Evolutionary conservation across 92 coral and sea anemone species (phyloP).

Genomic region (Bergia puertoricense): DNA sequence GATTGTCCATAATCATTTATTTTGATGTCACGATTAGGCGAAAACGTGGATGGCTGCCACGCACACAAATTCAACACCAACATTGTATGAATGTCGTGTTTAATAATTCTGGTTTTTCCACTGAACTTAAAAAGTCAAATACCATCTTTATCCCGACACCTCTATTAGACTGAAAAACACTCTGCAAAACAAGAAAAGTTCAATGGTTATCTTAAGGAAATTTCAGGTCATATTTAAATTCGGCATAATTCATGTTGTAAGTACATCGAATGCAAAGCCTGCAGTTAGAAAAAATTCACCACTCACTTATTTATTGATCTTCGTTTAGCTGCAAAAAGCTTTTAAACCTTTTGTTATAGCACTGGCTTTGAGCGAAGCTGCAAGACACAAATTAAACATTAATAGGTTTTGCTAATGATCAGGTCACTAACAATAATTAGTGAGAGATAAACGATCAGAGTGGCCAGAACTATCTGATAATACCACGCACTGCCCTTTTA

Average conservation of each 20-base stretch:
- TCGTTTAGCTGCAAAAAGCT: neutral
- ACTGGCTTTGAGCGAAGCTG: conserved; percentile 14
- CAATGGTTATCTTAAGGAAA: neutral
- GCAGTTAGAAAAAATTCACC: neutral
- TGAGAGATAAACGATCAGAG: neutral
- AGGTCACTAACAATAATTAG: neutral
- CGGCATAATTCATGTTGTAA: neutral
- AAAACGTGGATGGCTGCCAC: neutral
- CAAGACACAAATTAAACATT: conserved; percentile 3
- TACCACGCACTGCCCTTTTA: neutral
- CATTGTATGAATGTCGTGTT: neutral
- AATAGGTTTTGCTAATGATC: neutral
- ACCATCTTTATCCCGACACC: neutral
- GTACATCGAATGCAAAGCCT: neutral
- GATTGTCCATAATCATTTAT: conserved; percentile 2
- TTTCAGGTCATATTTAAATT: neutral
- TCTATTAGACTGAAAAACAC: neutral
- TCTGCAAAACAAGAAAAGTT: neutral
- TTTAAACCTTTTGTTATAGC: neutral
- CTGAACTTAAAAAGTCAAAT: no score
- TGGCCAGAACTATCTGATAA: no score
- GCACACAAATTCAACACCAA: neutral
- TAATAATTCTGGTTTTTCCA: neutral
- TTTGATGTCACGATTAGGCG: no score
- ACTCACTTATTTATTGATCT: neutral